These are phyloP conservation scores for Sesamia nonagrioides DNA, from an alignment of 1,140 invertebrate species.

Conservation along the genomic window DNA sequence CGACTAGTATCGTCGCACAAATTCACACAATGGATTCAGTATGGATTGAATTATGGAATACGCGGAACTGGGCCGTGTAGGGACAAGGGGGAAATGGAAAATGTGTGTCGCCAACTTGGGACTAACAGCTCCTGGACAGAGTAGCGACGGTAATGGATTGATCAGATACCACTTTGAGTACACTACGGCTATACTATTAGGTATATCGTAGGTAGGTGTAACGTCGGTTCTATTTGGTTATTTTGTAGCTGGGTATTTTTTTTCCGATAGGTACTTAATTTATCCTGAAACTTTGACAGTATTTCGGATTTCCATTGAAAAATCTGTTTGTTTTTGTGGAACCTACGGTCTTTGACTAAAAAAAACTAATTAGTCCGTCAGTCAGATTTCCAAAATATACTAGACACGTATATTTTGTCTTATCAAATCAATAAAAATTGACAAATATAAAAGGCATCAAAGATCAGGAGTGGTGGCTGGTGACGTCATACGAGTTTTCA, in stretches of 20 bases:
- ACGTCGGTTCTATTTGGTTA: neutral
- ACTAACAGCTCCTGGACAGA: constrained; percentile 78
- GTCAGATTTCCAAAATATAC: too few relatives aligned
- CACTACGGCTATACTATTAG: constrained; percentile 11
- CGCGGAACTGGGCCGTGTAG: constrained; percentile 73
- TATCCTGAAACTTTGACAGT: too few relatives aligned
- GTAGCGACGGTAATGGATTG: constrained; percentile 77
- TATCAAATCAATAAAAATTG: too few relatives aligned
- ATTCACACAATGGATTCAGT: constrained; percentile 73
- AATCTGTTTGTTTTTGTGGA: too few relatives aligned
- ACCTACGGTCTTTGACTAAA: too few relatives aligned
- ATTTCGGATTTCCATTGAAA: too few relatives aligned
- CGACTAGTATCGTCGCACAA: constrained; percentile 63
- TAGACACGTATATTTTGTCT: too few relatives aligned
- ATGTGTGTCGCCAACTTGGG: constrained; percentile 82
- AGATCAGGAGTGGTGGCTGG: too few relatives aligned
- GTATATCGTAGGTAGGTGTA: neutral
- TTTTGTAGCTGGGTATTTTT: neutral
- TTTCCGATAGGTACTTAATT: too few relatives aligned
- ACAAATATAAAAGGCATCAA: too few relatives aligned
- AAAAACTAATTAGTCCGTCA: too few relatives aligned
- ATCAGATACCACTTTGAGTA: constrained; percentile 77
- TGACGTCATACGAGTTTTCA: too few relatives aligned
- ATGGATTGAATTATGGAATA: constrained; percentile 82
- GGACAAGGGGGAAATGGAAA: constrained; percentile 83